Conservation (phyloP, 2,888 invertebrate genomes). For the Quadriops clusia region DNA sequence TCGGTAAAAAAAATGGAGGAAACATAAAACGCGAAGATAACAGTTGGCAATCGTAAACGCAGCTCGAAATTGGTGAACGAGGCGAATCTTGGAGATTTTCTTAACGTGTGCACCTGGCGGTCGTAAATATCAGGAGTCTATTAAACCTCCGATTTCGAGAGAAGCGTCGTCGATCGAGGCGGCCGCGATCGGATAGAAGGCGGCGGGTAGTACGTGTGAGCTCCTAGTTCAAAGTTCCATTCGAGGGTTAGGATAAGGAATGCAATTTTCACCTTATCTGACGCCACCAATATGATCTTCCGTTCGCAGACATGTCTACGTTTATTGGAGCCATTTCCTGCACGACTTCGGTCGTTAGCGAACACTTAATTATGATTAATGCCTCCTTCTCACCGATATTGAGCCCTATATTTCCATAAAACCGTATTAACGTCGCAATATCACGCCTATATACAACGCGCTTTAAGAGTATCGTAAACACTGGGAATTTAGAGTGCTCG, state of each 20-base stretch:
- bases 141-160: constrained; percentile 10
- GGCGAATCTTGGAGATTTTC: no score
- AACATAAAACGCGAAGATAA: no score
- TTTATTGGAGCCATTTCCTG: constrained; percentile 32
- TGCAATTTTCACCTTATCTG: constrained; percentile 33
- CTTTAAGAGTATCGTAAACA: constrained; percentile 30
- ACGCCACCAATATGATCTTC: constrained; percentile 31
- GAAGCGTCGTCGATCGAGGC: constrained; percentile 11
- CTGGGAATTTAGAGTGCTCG: constrained; percentile 24
- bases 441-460: constrained; percentile 27
- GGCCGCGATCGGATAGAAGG: no score
- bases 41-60: no score
- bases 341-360: constrained; percentile 29
- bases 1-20: no score
- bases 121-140: constrained; percentile 13
- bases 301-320: constrained; percentile 30
- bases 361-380: constrained; percentile 36
- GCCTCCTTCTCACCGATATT: constrained; percentile 38
- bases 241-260: constrained; percentile 26
- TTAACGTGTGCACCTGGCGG: constrained; percentile 12
- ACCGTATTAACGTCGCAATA: constrained; percentile 44
- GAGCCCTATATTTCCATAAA: constrained; percentile 47
- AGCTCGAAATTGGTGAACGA: no score
- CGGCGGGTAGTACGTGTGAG: constrained; percentile 14
- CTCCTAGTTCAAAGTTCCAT: constrained; percentile 19